These are phyloP conservation scores for Rhaphigaster nebulosa DNA, from an alignment of 2,888 invertebrate species.

Conservation along the genomic window DNA sequence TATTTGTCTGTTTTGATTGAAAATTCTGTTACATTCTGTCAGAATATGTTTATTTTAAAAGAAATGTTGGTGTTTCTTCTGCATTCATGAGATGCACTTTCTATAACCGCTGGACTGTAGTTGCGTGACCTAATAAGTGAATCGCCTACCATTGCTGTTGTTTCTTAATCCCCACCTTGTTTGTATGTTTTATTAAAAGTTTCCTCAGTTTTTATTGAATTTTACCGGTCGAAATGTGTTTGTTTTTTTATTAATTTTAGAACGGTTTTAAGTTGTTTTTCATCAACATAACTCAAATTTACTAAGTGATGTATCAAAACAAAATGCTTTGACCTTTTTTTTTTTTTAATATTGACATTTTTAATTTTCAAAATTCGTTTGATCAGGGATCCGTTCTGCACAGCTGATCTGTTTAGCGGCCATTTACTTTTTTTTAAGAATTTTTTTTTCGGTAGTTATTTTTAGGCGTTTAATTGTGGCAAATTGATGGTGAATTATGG, in stretches of 20 bases:
- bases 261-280: background rate
- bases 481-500: constrained; percentile 15
- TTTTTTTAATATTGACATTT: background rate
- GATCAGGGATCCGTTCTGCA: background rate
- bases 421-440: background rate
- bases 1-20: background rate
- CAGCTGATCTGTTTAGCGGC: background rate
- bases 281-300: too few species aligned
- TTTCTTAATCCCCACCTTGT: background rate
- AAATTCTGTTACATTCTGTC: background rate
- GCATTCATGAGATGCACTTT: constrained; percentile 44
- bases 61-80: background rate
- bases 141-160: constrained; percentile 37
- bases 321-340: background rate
- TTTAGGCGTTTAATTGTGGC: background rate
- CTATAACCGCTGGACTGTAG: constrained; percentile 39
- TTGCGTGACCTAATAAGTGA: constrained; percentile 44
- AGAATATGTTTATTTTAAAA: background rate
- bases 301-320: too few species aligned
- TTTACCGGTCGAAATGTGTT: background rate
- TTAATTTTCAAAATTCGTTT: background rate
- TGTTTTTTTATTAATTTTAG: background rate
- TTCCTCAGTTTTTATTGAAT: background rate
- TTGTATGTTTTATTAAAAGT: background rate
- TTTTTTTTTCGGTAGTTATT: background rate